Evolutionary conservation across 1,140 invertebrate genomes (phyloP), one percentile per base, ranked within the genome.

Genomic region (Bombus breviceps): DNA sequence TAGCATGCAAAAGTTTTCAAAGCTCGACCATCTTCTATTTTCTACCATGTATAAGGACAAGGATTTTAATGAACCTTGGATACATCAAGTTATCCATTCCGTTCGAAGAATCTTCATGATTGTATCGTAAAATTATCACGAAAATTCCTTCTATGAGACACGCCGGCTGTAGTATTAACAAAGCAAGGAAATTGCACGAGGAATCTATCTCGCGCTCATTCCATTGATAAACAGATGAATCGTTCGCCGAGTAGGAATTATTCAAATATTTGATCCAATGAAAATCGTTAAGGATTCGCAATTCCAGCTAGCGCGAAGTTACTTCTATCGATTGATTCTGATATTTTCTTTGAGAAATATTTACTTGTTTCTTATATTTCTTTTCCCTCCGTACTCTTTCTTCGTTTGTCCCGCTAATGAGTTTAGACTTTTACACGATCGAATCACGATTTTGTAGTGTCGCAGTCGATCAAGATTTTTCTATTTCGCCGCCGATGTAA

Each of bases 241-340:
- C 71, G 73, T 39, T 76, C 62, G 72, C 78, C 73, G 43, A 57
- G 59, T 8, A 43, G 64, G 41, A 34, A 88, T 88, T 88, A 85
- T 89, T 89, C 86, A 78, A 88, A 88, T 89, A 88, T 89, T 88
- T 88, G 74, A 88, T 6, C 39, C 53, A 53, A 53, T 53, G 47
- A 57, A 78, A 89, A 41, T 32, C 39, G 43, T 47, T 53, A n/a
- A 15, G n/a, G 6, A 88, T 89, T 89, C 82, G 82, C 86, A 85
- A 86, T 88, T 85, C 74, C 72, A 86, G 85, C 77, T 66, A 6
- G 64, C 53, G 53, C 62, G 18, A 47, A 66, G 57, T 39, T 79
- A 12, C 47, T 75, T 81, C 81, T 86, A 86, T 77, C 43, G 18
- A 22, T 53, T 37, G 47, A 41, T 18, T 15, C 12, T 13, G 71